These are phyloP conservation scores for Poeciliopsis paucimaculata DNA, from an alignment of 2,797 vertebrate genomes.

Conservation along the genomic window DNA sequence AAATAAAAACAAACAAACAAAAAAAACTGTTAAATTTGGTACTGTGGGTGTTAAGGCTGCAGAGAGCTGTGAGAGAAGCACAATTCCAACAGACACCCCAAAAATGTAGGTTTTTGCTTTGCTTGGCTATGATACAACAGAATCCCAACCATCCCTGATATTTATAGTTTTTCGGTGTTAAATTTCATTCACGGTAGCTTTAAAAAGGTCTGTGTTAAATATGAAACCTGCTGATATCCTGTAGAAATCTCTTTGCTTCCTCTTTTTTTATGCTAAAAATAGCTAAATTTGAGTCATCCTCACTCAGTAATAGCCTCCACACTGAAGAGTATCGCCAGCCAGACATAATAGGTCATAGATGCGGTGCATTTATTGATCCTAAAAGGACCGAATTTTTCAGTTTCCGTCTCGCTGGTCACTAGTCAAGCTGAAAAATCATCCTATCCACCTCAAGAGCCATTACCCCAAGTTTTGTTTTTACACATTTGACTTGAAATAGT, in stretches of 20 bases:
- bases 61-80: too few relatives aligned
- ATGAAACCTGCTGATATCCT: neutral
- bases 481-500: neutral
- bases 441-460: neutral
- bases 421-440: neutral
- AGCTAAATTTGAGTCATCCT: neutral
- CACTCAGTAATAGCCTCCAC: neutral
- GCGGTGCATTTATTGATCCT: neutral
- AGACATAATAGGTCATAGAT: neutral
- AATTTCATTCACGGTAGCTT: too few relatives aligned
- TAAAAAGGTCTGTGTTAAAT: too few relatives aligned
- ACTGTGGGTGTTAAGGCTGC: too few relatives aligned
- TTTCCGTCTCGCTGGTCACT: neutral
- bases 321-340: neutral
- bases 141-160: too few relatives aligned
- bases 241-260: neutral
- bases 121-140: too few relatives aligned
- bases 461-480: neutral
- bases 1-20: too few relatives aligned
- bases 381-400: neutral
- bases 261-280: neutral
- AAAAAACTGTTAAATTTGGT: too few relatives aligned
- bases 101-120: too few relatives aligned
- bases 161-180: too few relatives aligned
- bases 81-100: too few relatives aligned